A percentile compares a stretch with the other conserved stretches of the same genome.
phyloP scores from a whole-genome alignment of 2,888 invertebrate species.

The Eilema caniola region DNA sequence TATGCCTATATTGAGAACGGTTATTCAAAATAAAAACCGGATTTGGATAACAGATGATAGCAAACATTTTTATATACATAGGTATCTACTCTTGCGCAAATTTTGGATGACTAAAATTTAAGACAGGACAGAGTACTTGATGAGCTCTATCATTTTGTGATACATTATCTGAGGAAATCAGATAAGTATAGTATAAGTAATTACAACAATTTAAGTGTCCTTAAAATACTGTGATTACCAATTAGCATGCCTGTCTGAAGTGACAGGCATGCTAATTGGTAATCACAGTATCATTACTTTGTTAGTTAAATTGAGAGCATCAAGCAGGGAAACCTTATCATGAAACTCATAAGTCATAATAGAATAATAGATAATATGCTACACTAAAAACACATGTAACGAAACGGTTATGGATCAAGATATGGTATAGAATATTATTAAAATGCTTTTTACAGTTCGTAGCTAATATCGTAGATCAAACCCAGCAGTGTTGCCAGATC shows the following conservation, averaged over 20 bases:
- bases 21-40: constrained; percentile 21
- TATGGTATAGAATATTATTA: too few relatives aligned
- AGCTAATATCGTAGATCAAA: background rate
- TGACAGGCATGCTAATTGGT: too few relatives aligned
- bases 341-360: too few relatives aligned
- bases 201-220: background rate
- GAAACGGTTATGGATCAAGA: too few relatives aligned
- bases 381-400: too few relatives aligned
- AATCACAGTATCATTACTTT: too few relatives aligned
- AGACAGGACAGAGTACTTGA: background rate
- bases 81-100: background rate
- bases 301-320: background rate
- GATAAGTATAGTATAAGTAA: background rate
- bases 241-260: too few relatives aligned
- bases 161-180: background rate
- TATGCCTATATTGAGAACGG: constrained; percentile 7
- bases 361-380: too few relatives aligned
- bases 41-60: constrained; percentile 14
- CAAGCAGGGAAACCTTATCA: background rate
- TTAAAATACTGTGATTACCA: background rate
- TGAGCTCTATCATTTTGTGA: background rate
- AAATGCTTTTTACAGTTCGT: background rate
- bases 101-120: too few relatives aligned
- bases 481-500: background rate
- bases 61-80: background rate